Percentiles rank a stretch among this genome's conserved stretches.
phyloP scores from a whole-genome alignment of 2,888 invertebrate genomes.

The Apeira syringaria region DNA sequence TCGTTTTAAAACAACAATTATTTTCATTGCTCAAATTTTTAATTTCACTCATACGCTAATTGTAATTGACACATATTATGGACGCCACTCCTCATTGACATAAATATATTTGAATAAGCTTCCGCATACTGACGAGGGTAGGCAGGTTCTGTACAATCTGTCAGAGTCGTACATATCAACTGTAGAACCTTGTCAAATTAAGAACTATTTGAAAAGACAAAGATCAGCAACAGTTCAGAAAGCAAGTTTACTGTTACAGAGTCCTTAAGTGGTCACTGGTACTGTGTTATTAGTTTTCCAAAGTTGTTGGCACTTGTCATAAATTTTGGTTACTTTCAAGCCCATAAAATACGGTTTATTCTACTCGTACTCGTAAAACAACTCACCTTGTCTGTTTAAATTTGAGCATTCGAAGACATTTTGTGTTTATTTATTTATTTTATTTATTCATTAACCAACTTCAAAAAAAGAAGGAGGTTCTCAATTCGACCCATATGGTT shows the following conservation, averaged over 20 bases:
- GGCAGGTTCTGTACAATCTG: conserved; percentile 17
- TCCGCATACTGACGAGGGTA: conserved; percentile 15
- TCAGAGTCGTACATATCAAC: conserved; percentile 2
- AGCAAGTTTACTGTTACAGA: neutral
- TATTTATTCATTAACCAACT: too few relatives aligned
- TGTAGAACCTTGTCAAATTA: conserved; percentile 6
- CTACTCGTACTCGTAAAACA: too few relatives aligned
- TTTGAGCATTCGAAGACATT: too few relatives aligned
- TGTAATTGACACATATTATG: conserved; percentile 25
- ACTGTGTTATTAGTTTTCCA: neutral
- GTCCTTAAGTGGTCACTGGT: conserved; percentile 3
- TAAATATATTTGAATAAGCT: conserved; percentile 15
- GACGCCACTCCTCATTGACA: conserved; percentile 22
- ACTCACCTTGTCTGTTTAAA: too few relatives aligned
- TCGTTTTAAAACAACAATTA: too few relatives aligned
- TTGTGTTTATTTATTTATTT: too few relatives aligned
- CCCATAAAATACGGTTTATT: neutral
- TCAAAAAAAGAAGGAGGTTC: too few relatives aligned
- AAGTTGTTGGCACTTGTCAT: conserved; percentile 6
- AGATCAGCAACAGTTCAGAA: neutral
- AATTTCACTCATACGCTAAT: conserved; percentile 11
- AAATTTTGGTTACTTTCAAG: neutral
- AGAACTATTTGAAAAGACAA: neutral
- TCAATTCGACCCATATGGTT: too few relatives aligned
- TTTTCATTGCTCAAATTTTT: too few relatives aligned